Percentiles rank a stretch among this genome's conserved stretches.
Evolutionary conservation across 2,113 vertebrate species (phyloP).

Genomic region (Thinocorus orbignyianus): DNA sequence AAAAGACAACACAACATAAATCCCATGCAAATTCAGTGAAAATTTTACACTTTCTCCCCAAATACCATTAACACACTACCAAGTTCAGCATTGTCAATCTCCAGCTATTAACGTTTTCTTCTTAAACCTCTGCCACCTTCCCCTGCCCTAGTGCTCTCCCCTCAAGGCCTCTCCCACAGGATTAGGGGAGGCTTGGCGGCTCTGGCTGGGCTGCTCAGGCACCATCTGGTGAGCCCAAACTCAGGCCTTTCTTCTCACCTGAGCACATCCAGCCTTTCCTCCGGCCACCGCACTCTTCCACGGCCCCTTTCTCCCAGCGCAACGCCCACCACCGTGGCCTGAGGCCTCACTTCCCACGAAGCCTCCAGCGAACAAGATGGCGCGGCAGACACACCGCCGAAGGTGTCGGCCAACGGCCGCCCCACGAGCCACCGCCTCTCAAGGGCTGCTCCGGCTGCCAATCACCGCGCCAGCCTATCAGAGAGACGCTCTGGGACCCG

Average conservation of each 20-base stretch:
- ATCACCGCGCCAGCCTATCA: background rate
- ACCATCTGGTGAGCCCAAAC: accelerated
- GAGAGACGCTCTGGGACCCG: accelerated
- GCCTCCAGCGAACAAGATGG: background rate
- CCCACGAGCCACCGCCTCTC: background rate
- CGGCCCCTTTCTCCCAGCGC: background rate
- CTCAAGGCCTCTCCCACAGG: background rate
- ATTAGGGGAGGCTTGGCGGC: background rate
- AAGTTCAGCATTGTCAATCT: background rate
- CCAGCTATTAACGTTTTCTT: background rate
- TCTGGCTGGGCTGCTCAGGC: no score
- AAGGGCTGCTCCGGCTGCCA: background rate
- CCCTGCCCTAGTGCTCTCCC: background rate
- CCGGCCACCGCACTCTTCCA: accelerated
- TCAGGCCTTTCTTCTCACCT: no score
- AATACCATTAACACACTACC: background rate
- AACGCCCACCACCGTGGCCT: accelerated
- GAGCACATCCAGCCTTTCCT: no score
- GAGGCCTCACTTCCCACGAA: accelerated
- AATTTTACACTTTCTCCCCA: background rate
- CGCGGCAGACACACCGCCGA: accelerated
- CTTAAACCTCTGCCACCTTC: background rate
- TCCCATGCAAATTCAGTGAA: background rate
- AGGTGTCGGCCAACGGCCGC: accelerated
- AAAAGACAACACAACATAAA: background rate